Percentiles rank a stretch among this genome's conserved stretches.
Evolutionary conservation across 2,797 vertebrate genomes (phyloP).

Genomic region (Propithecus perrieri): DNA sequence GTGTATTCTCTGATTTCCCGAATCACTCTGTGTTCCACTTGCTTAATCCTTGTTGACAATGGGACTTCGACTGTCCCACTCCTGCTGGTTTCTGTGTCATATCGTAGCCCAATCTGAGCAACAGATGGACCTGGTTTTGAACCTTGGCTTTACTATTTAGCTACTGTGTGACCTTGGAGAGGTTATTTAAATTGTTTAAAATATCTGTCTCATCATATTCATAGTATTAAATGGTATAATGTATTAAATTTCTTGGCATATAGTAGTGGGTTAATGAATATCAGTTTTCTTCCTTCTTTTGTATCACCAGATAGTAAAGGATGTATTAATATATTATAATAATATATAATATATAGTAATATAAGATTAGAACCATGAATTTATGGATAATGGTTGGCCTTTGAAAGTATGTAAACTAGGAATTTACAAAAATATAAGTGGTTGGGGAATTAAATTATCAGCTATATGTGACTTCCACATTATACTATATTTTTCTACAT

Average conservation of each 20-base stretch:
- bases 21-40: not conserved
- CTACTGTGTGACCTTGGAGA: not conserved
- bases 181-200: slow-evolving; percentile 7
- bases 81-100: not conserved
- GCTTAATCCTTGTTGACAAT: not conserved
- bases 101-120: not conserved
- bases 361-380: not conserved
- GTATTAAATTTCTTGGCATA: not conserved
- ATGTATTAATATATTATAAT: no score
- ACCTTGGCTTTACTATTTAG: not conserved
- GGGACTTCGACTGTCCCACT: not conserved
- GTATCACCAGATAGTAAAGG: not conserved
- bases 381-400: not conserved
- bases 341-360: not conserved
- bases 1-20: not conserved
- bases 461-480: not conserved
- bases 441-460: not conserved
- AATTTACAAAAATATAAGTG: not conserved
- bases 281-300: not conserved
- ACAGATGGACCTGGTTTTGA: not conserved
- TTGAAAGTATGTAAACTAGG: not conserved
- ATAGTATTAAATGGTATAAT: not conserved
- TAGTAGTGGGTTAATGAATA: not conserved
- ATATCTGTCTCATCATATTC: not conserved
- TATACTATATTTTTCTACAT: not conserved